Evolutionary conservation across 1,140 invertebrate species (phyloP).

Genomic region (Drosophila willistoni): DNA sequence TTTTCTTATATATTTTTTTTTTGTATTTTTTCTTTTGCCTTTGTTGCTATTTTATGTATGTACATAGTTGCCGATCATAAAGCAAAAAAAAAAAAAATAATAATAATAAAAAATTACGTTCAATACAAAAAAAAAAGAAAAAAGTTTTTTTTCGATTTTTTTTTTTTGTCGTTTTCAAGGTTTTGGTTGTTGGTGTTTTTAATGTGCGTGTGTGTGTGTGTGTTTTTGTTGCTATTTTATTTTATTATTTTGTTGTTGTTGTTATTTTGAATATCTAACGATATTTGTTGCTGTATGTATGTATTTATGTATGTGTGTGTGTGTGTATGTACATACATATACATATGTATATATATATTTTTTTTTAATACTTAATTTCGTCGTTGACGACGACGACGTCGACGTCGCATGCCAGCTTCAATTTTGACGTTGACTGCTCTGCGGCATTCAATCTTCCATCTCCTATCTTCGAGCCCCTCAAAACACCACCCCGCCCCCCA

Average conservation of each 20-base stretch:
- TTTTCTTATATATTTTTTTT: slow-evolving; percentile 44
- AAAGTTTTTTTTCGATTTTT: slow-evolving; percentile 29
- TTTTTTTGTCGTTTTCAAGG: slow-evolving; percentile 47
- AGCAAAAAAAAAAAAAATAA: slow-evolving; percentile 18
- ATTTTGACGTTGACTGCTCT: not conserved
- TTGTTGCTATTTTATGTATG: slow-evolving; percentile 28
- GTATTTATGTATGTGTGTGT: slow-evolving; percentile 21
- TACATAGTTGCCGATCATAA: slow-evolving; percentile 9
- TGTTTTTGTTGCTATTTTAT: slow-evolving; percentile 14
- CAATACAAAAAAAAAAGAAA: slow-evolving; percentile 43
- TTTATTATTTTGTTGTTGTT: slow-evolving; percentile 25
- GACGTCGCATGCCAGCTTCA: slow-evolving; percentile 8
- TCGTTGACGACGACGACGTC: not conserved
- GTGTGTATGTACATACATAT: not conserved
- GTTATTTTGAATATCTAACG: slow-evolving; percentile 40
- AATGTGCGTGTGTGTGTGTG: slow-evolving; percentile 3
- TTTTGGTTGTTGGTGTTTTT: slow-evolving; percentile 48
- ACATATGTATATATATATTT: no score
- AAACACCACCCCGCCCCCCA: not conserved
- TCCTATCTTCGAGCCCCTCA: not conserved
- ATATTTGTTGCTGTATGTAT: slow-evolving; percentile 38
- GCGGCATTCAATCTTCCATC: not conserved
- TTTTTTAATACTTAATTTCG: slow-evolving; percentile 6
- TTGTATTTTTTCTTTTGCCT: slow-evolving; percentile 38
- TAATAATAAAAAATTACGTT: slow-evolving; percentile 47